A percentile compares a stretch with the other conserved stretches of the same genome.
Conservation (phyloP, 2,797 vertebrate species). For the Coranthus polyacanthus region DNA sequence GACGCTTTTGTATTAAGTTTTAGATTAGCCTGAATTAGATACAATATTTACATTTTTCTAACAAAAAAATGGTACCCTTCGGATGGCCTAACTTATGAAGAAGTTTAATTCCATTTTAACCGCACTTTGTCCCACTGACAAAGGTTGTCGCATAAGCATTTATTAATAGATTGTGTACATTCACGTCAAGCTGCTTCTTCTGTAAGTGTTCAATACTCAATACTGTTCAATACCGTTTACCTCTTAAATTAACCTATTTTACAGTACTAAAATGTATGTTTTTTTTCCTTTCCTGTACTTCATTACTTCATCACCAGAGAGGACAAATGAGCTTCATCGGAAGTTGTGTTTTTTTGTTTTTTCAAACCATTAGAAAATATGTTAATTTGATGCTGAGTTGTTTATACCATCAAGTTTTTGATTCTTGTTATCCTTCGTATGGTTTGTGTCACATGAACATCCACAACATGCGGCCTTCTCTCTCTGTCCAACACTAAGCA, state of each 20-base stretch:
- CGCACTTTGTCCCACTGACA: background rate
- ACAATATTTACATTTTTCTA: background rate
- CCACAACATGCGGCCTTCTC: constrained; percentile 63
- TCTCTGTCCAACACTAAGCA: constrained; percentile 68
- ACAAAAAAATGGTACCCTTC: constrained; percentile 10
- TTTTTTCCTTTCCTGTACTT: constrained; percentile 17
- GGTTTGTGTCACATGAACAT: constrained; percentile 46
- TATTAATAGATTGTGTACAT: constrained; percentile 1
- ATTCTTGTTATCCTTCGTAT: constrained; percentile 23
- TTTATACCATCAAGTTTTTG: constrained; percentile 48
- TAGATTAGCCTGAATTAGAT: constrained; percentile 34
- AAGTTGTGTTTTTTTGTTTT: constrained; percentile 41
- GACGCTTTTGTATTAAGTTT: constrained; percentile 22
- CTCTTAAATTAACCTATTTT: constrained; percentile 9
- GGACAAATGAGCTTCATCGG: constrained; percentile 1
- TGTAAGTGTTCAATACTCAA: constrained; percentile 1
- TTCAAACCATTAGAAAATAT: background rate
- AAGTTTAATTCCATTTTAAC: constrained; percentile 19
- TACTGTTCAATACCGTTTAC: constrained; percentile 4
- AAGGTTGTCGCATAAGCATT: constrained; percentile 23
- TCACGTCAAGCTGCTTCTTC: constrained; percentile 21
- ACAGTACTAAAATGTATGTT: constrained; percentile 2
- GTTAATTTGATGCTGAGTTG: constrained; percentile 37
- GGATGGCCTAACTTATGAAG: constrained; percentile 1
- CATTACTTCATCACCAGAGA: constrained; percentile 10